Evolutionary conservation across 2,113 vertebrate genomes (phyloP).

Genomic region (Sisor rabdophorus): DNA sequence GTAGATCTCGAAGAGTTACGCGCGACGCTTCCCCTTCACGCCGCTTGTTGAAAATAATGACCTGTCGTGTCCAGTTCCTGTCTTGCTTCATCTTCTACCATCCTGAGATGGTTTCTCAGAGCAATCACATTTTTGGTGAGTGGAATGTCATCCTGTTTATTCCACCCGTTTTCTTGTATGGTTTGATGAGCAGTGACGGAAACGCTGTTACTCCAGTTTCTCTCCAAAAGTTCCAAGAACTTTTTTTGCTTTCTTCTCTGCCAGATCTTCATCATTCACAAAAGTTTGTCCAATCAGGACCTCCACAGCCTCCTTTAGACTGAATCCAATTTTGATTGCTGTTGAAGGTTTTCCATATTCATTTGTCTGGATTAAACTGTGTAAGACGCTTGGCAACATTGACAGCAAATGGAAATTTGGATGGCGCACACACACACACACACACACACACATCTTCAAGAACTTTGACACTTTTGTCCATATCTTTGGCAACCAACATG

Average conservation of each 20-base stretch:
- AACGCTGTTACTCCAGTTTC: background rate
- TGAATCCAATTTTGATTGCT: conserved; percentile 23
- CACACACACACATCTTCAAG: too few relatives aligned
- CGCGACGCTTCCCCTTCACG: background rate
- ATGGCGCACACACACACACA: too few relatives aligned
- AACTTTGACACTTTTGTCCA: too few relatives aligned
- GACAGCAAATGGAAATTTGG: background rate
- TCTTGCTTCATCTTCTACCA: conserved; percentile 15
- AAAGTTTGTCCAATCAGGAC: conserved; percentile 13
- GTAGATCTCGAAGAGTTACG: background rate
- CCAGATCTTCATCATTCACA: conserved; percentile 4
- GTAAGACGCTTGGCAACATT: background rate
- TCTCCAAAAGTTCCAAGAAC: too few relatives aligned
- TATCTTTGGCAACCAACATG: too few relatives aligned
- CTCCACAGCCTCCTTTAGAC: conserved; percentile 1
- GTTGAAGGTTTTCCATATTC: conserved; percentile 9
- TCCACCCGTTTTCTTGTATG: too few relatives aligned
- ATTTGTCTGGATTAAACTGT: background rate
- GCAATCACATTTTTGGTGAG: conserved; percentile 20
- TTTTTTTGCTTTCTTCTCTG: conserved; percentile 10
- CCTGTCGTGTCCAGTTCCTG: background rate
- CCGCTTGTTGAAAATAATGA: background rate
- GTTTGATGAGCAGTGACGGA: too few relatives aligned
- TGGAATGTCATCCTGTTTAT: too few relatives aligned
- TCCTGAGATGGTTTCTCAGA: conserved; percentile 15